These are phyloP conservation scores for Pampusana beccarii DNA, from an alignment of 2,113 vertebrate species.

Conservation along the genomic window DNA sequence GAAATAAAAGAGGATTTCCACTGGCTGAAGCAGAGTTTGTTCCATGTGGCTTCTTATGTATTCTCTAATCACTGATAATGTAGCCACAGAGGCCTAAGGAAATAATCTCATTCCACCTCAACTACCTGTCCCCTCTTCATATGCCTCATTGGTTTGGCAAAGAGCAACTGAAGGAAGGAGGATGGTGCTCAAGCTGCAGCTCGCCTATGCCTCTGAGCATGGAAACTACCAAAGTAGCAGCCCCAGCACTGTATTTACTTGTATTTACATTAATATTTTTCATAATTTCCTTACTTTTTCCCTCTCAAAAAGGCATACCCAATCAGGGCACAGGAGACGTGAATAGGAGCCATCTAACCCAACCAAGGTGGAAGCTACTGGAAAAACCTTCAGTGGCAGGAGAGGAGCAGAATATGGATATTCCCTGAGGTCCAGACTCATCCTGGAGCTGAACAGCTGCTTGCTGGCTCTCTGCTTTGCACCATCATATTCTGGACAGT, in stretches of 20 bases:
- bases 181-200: neutral
- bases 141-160: neutral
- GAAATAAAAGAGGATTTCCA: neutral
- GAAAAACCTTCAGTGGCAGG: slow-evolving; percentile 1
- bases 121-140: neutral
- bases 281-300: neutral
- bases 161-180: neutral
- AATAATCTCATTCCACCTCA: neutral
- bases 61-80: neutral
- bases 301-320: slow-evolving; percentile 23
- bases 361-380: neutral
- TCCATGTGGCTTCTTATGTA: neutral
- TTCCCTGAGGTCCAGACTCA: neutral
- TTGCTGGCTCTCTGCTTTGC: neutral
- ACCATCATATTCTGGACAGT: neutral
- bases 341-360: neutral
- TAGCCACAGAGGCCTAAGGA: neutral
- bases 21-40: neutral
- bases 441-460: neutral
- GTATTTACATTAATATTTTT: neutral
- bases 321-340: slow-evolving; percentile 25
- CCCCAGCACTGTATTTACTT: neutral
- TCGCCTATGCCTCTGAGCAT: neutral
- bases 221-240: neutral
- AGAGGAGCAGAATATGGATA: neutral